Evolutionary conservation across 2,888 invertebrate genomes (phyloP).

Genomic region (Endomychus coccineus): DNA sequence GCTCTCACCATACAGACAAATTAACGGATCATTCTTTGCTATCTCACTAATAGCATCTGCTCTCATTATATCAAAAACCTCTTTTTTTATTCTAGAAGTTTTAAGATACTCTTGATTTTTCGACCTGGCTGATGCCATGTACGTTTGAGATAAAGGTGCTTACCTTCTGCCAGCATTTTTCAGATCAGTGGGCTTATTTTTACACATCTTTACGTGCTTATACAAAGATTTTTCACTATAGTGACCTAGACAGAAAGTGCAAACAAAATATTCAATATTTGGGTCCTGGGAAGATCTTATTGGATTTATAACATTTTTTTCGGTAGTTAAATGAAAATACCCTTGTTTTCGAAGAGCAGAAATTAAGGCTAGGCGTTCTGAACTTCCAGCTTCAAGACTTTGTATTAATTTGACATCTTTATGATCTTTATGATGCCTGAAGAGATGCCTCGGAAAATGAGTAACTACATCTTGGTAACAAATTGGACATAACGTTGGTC

Average conservation of each 20-base stretch:
- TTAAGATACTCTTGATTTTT: conserved; percentile 18
- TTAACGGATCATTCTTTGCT: conserved; percentile 22
- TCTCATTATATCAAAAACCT: conserved; percentile 22
- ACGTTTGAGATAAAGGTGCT: conserved; percentile 17
- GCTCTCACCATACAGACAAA: conserved; percentile 22
- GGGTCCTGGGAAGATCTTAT: conserved; percentile 16
- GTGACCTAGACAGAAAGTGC: conserved; percentile 19
- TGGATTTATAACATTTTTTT: conserved; percentile 17
- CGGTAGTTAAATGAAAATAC: conserved; percentile 14
- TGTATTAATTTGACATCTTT: conserved; percentile 13
- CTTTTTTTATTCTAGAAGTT: conserved; percentile 16
- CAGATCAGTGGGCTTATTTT: conserved; percentile 12
- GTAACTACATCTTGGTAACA: conserved; percentile 19
- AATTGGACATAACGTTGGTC: conserved; percentile 20
- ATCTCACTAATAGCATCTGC: conserved; percentile 19
- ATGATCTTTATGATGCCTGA: conserved; percentile 17
- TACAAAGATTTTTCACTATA: conserved; percentile 16
- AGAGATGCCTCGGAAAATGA: conserved; percentile 18
- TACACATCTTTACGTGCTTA: conserved; percentile 19
- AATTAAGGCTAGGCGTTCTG: conserved; percentile 16
- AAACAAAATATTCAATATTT: conserved; percentile 17
- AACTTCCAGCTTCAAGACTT: conserved; percentile 16
- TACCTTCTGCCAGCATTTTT: conserved; percentile 14
- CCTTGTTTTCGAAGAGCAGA: conserved; percentile 13
- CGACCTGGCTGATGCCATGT: conserved; percentile 13